Base-by-base conservation (phyloP, 2,888 invertebrate genomes). In the Xanthia togata region DNA sequence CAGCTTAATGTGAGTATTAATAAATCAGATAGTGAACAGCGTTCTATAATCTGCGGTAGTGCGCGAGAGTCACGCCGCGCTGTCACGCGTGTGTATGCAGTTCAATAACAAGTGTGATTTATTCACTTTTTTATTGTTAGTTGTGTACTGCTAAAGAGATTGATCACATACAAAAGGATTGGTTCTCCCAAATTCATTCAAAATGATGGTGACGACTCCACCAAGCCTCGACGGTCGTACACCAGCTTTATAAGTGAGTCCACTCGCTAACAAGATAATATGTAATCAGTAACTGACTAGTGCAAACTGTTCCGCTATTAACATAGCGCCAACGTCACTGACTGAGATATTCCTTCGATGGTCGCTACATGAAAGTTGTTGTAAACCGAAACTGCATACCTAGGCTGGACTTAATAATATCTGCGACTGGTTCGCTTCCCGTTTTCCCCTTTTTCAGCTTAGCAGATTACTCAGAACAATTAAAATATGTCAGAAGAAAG, bases 41-140 rank as follows among this genome's bases (percentile, higher is more conserved):
- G 23, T 69, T 59, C 23, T 31, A 35, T 81, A 79, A 80, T 67
- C 76, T 70, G 50, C 57, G 70, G 35, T 20, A 65, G 35, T 14
- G 50, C 50, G 26, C 35, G 50, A 65, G 31, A 81, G 50, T 50
- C 79, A 80, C 76, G 70, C 79, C n/a, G n/a, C n/a, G n/a, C n/a
- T n/a, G n/a, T n/a, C n/a, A 81, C 76, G 67, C 60, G 50, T 70
- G 65, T 55, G 47, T 50, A 26, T 50, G 67, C 62, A 26, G 38
- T 47, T 62, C 75, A 41, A 60, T 57, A 26, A 75, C 50, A 47
- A n/a, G 20, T 38, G 11, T 9, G 23, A 47, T 41, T 63, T 41
- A 69, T 50, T 35, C 12, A 31, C 31, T 38, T 81, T 35, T 41
- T n/a, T 26, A 41, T 73, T 41, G 23, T 26, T 23, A 50, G 20